Evolutionary conservation across 1,140 invertebrate genomes (phyloP).

Genomic region (Parapsyche elsis): DNA sequence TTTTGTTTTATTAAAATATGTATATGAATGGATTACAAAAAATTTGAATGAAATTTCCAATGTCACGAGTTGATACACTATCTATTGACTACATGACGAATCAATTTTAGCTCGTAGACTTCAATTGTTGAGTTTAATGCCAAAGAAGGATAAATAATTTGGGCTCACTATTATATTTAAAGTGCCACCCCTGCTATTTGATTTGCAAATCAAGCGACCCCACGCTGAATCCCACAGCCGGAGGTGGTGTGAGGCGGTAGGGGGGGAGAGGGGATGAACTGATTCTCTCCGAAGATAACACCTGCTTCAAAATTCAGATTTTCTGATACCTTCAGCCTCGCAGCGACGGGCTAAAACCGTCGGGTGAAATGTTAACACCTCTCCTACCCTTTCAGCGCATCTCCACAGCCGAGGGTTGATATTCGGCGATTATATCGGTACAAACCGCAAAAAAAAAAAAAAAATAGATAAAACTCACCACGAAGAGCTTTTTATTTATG

Average conservation of each 20-base stretch:
- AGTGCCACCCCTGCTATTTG: conserved; percentile 23
- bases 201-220: conserved; percentile 50
- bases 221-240: conserved; percentile 8
- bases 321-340: conserved; percentile 49
- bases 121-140: no score
- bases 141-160: no score
- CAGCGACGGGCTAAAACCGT: neutral
- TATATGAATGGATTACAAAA: no score
- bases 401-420: conserved; percentile 16
- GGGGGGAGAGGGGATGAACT: conserved; percentile 48
- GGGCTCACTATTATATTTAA: no score
- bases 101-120: no score
- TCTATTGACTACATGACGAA: no score
- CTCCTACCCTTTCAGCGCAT: neutral
- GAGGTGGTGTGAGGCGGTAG: neutral
- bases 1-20: no score
- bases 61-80: no score
- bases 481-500: neutral
- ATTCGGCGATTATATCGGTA: neutral
- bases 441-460: conserved; percentile 31
- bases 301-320: conserved; percentile 53
- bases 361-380: conserved; percentile 43
- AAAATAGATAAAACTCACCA: conserved; percentile 32
- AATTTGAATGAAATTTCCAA: no score
- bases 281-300: conserved; percentile 52